Base-by-base conservation (phyloP, 1,140 invertebrate genomes). In the Brachionus paranguensis region DNA sequence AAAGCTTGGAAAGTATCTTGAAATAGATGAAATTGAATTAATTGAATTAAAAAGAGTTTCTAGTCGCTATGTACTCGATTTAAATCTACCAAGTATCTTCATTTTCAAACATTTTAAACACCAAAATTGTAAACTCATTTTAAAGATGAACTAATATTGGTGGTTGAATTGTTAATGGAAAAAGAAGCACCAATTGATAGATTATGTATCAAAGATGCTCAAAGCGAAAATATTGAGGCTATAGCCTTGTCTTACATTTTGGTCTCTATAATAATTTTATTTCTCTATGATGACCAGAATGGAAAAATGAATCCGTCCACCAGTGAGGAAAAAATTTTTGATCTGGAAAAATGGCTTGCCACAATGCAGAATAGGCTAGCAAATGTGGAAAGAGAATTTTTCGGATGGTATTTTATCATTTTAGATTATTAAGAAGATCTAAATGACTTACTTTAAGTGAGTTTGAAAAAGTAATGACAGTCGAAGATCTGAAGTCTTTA, bases 71-170 rank as follows among this genome's bases (percentile, higher is more conserved):
- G 37, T 81, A 12, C 20, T 64, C n/a, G 78, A 81, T 81, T 33
- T 81, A 12, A 81, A 81, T 64, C 27, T 81, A 81, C 78, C 78
- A 27, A 43, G 78, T 81, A 81, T 64, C 41, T 47, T 50, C 27
- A 20, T 47, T 78, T 45, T 55, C 11, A n/a, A 6, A 29, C 70
- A 47, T 17, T 33, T 74, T 41, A n/a, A 3, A 17, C 8, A 43
- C 10, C 29, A 14, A 74, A n/a, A n/a, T 14, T 50, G 11, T 78
- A n/a, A 29, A 43, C 10, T 20, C 12, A n/a, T 81, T 37, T 41
- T 64, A 37, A 81, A 81, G 78, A 43, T 60, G 29, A 81, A 68
- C 27, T 81, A 7, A 41, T 24, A 20, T 43, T 37, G 12, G 37
- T 81, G 7, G 33, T 81, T 41, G 29, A 81, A 14, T 64, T 81